Evolutionary conservation across 2,113 vertebrate species (phyloP).

Genomic region (Sylvilagus bachmani): DNA sequence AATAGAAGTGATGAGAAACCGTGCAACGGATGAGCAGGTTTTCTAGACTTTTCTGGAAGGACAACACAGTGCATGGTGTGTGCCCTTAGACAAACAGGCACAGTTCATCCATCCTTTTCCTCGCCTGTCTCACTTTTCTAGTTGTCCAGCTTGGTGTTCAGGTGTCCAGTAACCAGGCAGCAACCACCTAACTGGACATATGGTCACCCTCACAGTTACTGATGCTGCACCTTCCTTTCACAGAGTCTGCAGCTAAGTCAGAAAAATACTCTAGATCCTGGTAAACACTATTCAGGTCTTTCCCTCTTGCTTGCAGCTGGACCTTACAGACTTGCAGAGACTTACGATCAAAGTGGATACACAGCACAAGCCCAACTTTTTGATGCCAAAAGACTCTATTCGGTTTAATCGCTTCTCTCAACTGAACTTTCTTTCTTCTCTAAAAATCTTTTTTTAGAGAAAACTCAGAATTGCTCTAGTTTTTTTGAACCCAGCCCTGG

Average conservation of each 20-base stretch:
- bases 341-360: neutral
- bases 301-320: neutral
- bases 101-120: neutral
- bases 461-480: conserved; percentile 57
- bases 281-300: neutral
- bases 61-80: neutral
- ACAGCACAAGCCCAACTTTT: conserved; percentile 52
- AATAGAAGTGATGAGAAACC: neutral
- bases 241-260: neutral
- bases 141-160: neutral
- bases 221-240: neutral
- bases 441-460: conserved; percentile 54
- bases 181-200: neutral
- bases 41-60: neutral
- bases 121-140: neutral
- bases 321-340: conserved; percentile 10
- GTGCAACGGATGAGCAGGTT: neutral
- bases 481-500: conserved; percentile 58
- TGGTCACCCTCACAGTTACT: neutral
- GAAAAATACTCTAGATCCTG: neutral
- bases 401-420: conserved; percentile 42
- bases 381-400: conserved; percentile 63
- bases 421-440: conserved; percentile 21
- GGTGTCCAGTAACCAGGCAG: neutral
- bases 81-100: neutral